Percentiles rank a stretch among this genome's conserved stretches.
These are phyloP conservation scores for Parauchenoglanis ngamensis DNA, from an alignment of 2,797 vertebrate genomes.

Conservation along the genomic window DNA sequence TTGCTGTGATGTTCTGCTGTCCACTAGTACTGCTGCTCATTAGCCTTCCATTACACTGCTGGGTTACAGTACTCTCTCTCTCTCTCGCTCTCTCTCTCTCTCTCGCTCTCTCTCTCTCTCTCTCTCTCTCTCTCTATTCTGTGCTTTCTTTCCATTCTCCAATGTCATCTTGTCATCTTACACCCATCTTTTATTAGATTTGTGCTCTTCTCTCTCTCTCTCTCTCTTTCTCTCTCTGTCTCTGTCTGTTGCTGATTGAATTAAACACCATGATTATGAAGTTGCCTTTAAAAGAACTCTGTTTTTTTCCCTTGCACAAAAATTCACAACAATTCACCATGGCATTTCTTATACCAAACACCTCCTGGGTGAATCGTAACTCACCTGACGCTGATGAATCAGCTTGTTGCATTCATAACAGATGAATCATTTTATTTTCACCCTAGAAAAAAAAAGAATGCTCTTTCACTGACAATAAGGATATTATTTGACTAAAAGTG, in stretches of 20 bases:
- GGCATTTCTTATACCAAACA: not conserved
- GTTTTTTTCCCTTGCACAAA: not conserved
- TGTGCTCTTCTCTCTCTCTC: not conserved
- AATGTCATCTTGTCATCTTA: not conserved
- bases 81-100: slow-evolving; percentile 7
- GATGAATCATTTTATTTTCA: not conserved
- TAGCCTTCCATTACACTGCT: slow-evolving; percentile 13
- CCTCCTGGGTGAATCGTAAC: not conserved
- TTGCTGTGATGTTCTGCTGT: slow-evolving; percentile 2
- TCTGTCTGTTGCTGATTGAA: not conserved
- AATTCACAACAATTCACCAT: not conserved
- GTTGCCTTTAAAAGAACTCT: not conserved
- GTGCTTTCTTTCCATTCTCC: not conserved
- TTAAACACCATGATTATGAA: not conserved
- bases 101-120: not conserved
- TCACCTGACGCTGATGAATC: not conserved
- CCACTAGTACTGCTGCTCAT: not conserved
- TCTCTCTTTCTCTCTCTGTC: not conserved
- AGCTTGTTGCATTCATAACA: not conserved
- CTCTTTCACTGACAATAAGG: not conserved
- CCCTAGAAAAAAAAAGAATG: not conserved
- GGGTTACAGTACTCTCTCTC: not conserved
- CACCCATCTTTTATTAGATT: not conserved
- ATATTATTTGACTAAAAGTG: not conserved
- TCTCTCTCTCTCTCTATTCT: not conserved